Evolutionary conservation across 2,888 invertebrate species (phyloP), one percentile per base, ranked within the genome.

Genomic region (Chirona hameri): DNA sequence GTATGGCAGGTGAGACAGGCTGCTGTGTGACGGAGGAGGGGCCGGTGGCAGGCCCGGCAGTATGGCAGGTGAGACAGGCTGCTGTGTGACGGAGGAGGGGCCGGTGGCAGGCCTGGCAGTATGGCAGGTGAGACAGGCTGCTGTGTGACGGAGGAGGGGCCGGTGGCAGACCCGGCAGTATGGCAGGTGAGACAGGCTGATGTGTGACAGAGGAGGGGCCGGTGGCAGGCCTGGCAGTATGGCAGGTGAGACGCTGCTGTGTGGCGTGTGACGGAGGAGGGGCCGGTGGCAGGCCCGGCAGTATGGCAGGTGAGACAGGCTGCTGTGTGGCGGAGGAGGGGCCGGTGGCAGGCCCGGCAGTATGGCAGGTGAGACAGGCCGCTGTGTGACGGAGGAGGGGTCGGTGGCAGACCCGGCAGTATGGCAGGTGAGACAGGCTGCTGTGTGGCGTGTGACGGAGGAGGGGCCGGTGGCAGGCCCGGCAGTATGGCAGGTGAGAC

Each of bases 21-120:
- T n/a, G n/a, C n/a, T n/a, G n/a, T n/a, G n/a, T n/a, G n/a, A n/a
- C n/a, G n/a, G 39, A 39, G 39, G 39, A 39, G 21, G 72, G 2
- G 29, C 72, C 15, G 69, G 60, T 82, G 27, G 83, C 83, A 31
- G 69, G 69, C n/a, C 29, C n/a, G 69, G n/a, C 69, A 69, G 27
- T 18, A 60, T 60, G 48, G 48, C 55, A 9, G 52, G 55, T 65
- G 21, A 57, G n/a, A n/a, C n/a, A n/a, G n/a, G n/a, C n/a, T n/a
- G n/a, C n/a, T n/a, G n/a, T n/a, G n/a, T n/a, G n/a, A n/a, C n/a
- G n/a, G 39, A 39, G 39, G 39, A 39, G 21, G 72, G 2, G 29
- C 72, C 15, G 69, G 60, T 82, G 27, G 83, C 83, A 31, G 69
- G 69, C n/a, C 29, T 9, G 69, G n/a, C 69, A 69, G 27, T 18